These are phyloP conservation scores for Chymomyza costata DNA, from an alignment of 1,140 invertebrate species.

Conservation along the genomic window DNA sequence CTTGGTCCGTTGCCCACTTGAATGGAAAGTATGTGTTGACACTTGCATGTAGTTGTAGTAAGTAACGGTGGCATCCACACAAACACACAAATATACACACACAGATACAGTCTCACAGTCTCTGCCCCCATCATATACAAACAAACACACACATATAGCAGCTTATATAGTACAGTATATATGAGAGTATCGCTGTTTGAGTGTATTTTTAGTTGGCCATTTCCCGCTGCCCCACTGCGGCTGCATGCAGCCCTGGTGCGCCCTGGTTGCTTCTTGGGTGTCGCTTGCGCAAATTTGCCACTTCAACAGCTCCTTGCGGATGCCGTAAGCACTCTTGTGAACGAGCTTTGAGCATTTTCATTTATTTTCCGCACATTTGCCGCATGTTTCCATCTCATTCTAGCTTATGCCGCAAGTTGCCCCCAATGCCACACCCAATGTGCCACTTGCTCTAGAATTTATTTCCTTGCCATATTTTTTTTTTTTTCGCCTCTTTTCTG, in stretches of 20 bases:
- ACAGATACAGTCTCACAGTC: not conserved
- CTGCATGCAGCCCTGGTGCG: not conserved
- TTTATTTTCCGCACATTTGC: slow-evolving; percentile 72
- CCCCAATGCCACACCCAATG: slow-evolving; percentile 27
- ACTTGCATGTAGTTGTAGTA: slow-evolving; percentile 74
- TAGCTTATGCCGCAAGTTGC: slow-evolving; percentile 5
- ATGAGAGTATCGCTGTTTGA: too few species aligned
- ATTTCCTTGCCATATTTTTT: slow-evolving; percentile 33
- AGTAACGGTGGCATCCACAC: slow-evolving; percentile 57
- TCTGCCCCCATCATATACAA: not conserved
- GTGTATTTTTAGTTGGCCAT: not conserved
- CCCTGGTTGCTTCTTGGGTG: slow-evolving; percentile 56
- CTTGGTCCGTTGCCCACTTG: slow-evolving; percentile 57
- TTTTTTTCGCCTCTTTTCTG: slow-evolving; percentile 13
- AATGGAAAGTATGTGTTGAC: slow-evolving; percentile 75
- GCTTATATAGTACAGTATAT: too few species aligned
- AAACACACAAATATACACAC: not conserved
- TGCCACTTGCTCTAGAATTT: slow-evolving; percentile 43
- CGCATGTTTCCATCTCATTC: slow-evolving; percentile 18
- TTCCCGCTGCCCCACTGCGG: not conserved
- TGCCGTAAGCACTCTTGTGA: slow-evolving; percentile 74
- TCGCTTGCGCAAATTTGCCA: slow-evolving; percentile 75
- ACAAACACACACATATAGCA: not conserved
- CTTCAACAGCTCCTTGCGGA: slow-evolving; percentile 75
- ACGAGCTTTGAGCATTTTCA: slow-evolving; percentile 74